These are phyloP conservation scores for Osmerus eperlanus DNA, from an alignment of 2,113 vertebrate species.

Conservation along the genomic window DNA sequence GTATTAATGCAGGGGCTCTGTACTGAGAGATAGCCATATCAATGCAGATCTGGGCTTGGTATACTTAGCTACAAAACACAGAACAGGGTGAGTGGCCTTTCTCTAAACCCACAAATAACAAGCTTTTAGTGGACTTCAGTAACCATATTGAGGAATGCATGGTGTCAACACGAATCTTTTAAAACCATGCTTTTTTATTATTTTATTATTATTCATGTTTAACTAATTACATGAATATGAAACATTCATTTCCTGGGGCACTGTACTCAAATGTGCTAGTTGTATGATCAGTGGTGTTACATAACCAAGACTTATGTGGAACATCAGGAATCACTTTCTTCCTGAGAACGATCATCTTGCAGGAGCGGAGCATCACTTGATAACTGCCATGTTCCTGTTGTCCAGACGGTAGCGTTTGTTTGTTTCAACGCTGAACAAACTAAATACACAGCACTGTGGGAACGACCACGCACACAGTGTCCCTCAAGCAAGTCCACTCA, in stretches of 20 bases:
- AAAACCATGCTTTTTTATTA: neutral
- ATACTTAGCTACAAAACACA: slow-evolving; percentile 5
- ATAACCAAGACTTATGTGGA: slow-evolving; percentile 30
- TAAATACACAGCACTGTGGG: slow-evolving; percentile 33
- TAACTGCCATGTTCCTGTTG: slow-evolving; percentile 30
- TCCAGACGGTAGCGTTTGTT: slow-evolving; percentile 48
- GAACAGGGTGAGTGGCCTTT: neutral
- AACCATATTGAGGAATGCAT: neutral
- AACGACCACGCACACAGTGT: slow-evolving; percentile 35
- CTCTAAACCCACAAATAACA: slow-evolving; percentile 7
- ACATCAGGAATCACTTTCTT: neutral
- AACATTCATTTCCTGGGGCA: too few relatives aligned
- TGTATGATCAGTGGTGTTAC: slow-evolving; percentile 6
- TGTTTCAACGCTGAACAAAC: slow-evolving; percentile 49
- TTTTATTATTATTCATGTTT: neutral
- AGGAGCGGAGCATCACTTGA: slow-evolving; percentile 5
- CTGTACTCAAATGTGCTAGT: too few relatives aligned
- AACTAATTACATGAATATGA: too few relatives aligned
- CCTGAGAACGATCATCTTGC: slow-evolving; percentile 27
- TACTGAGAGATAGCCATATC: slow-evolving; percentile 7
- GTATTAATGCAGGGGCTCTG: slow-evolving; percentile 16
- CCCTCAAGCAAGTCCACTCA: neutral
- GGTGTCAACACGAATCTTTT: neutral
- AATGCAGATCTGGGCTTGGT: slow-evolving; percentile 24
- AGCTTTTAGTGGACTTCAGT: slow-evolving; percentile 4